Conservation (phyloP, 1,140 invertebrate genomes). For the Venustaconcha ellipsiformis region DNA sequence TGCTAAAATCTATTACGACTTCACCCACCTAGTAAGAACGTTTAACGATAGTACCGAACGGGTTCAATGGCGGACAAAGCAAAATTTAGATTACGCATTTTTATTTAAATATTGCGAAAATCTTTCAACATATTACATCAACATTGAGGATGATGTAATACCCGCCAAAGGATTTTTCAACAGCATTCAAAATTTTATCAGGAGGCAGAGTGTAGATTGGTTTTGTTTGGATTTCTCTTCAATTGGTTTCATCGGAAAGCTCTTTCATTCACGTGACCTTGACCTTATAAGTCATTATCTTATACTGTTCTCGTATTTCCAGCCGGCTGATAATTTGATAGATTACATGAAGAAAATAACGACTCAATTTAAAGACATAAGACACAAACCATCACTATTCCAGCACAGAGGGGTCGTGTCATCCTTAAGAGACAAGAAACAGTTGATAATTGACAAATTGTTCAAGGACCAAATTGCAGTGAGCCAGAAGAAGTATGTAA, state of each 20-base stretch:
- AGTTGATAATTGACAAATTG: slow-evolving; percentile 28
- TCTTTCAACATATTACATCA: slow-evolving; percentile 65
- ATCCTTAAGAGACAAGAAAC: slow-evolving; percentile 35
- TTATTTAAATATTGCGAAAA: slow-evolving; percentile 62
- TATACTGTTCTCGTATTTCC: slow-evolving; percentile 91
- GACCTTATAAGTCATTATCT: slow-evolving; percentile 90
- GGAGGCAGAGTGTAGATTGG: slow-evolving; percentile 77
- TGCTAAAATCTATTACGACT: no score
- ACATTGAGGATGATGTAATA: slow-evolving; percentile 67
- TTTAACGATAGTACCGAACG: slow-evolving; percentile 87
- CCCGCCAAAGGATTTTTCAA: slow-evolving; percentile 50
- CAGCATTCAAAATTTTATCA: slow-evolving; percentile 58
- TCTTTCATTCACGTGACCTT: slow-evolving; percentile 89
- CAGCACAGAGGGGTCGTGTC: slow-evolving; percentile 39
- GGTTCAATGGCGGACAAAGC: slow-evolving; percentile 73
- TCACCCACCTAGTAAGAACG: slow-evolving; percentile 72
- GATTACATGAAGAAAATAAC: slow-evolving; percentile 33
- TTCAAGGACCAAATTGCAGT: slow-evolving; percentile 15
- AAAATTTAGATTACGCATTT: slow-evolving; percentile 65
- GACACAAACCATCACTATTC: slow-evolving; percentile 29
- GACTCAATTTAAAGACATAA: slow-evolving; percentile 25
- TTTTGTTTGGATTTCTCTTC: slow-evolving; percentile 93
- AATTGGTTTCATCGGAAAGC: slow-evolving; percentile 76
- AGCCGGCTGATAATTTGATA: slow-evolving; percentile 84
- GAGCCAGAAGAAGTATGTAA: no score